These are phyloP conservation scores for Peromyscus aztecus DNA, from an alignment of 2,797 vertebrate genomes.

Conservation along the genomic window DNA sequence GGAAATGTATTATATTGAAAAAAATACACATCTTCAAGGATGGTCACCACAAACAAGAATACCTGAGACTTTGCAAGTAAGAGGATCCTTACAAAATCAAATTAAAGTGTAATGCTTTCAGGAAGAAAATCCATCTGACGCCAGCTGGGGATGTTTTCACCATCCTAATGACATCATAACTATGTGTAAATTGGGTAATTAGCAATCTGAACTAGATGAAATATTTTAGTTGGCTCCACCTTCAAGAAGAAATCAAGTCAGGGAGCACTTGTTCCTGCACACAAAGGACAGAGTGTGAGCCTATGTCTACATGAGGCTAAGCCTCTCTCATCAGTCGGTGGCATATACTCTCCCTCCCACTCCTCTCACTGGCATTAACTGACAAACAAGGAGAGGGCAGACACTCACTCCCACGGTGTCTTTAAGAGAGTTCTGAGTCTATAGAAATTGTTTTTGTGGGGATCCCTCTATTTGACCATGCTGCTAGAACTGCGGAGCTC, in stretches of 20 bases:
- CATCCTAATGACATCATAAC: neutral
- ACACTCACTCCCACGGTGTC: neutral
- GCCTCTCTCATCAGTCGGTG: no score
- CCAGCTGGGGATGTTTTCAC: neutral
- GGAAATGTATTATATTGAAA: neutral
- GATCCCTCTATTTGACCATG: neutral
- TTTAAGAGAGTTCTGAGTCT: neutral
- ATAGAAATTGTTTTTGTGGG: neutral
- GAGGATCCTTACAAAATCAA: neutral
- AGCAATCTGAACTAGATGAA: neutral
- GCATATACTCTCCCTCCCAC: neutral
- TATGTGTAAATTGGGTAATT: neutral
- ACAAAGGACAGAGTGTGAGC: neutral
- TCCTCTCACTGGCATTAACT: neutral
- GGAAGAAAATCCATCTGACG: neutral
- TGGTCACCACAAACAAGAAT: neutral
- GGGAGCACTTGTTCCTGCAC: neutral
- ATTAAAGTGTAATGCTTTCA: neutral
- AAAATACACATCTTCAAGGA: neutral
- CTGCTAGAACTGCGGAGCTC: neutral
- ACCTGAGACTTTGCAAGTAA: neutral
- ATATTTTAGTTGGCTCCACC: neutral
- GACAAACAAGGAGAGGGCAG: neutral
- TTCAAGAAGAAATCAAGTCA: neutral
- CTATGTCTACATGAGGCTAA: fast-evolving